These are phyloP conservation scores for Noturus placidus DNA, from an alignment of 2,113 vertebrate species.

Conservation along the genomic window DNA sequence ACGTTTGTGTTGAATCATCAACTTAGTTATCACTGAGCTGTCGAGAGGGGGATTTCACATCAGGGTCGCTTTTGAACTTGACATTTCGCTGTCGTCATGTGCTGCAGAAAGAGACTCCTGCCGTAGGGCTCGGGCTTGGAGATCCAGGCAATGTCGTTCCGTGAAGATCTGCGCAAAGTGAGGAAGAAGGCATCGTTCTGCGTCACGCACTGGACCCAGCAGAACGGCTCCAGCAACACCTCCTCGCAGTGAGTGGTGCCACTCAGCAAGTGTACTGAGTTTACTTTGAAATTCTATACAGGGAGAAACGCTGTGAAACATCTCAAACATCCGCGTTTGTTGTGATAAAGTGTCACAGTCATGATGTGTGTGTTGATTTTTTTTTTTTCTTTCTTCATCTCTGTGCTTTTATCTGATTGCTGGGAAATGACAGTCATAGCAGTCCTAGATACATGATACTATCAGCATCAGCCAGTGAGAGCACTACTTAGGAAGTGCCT, in stretches of 20 bases:
- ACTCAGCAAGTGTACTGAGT: not conserved
- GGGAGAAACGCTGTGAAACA: not conserved
- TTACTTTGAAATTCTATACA: not conserved
- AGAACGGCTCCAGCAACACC: slow-evolving; percentile 17
- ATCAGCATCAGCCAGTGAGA: slow-evolving; percentile 37
- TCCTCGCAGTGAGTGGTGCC: slow-evolving; percentile 24
- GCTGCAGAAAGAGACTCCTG: slow-evolving; percentile 25
- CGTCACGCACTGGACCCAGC: slow-evolving; percentile 10
- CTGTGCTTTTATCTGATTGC: slow-evolving; percentile 64
- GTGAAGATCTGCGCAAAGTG: slow-evolving; percentile 25
- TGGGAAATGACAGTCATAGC: slow-evolving; percentile 56
- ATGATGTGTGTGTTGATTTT: not conserved
- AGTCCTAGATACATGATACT: slow-evolving; percentile 42
- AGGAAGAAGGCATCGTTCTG: slow-evolving; percentile 24
- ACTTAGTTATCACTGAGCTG: slow-evolving; percentile 26
- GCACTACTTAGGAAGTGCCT: slow-evolving; percentile 12
- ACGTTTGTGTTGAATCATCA: slow-evolving; percentile 28
- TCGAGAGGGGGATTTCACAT: slow-evolving; percentile 48
- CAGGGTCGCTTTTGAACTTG: slow-evolving; percentile 37
- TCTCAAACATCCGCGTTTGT: not conserved
- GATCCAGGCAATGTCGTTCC: slow-evolving; percentile 16
- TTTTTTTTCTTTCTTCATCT: not conserved
- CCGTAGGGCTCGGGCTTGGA: not conserved
- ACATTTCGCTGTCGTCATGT: slow-evolving; percentile 36
- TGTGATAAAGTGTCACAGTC: not conserved